A percentile compares a stretch with the other conserved stretches of the same genome.
phyloP scores from a whole-genome alignment of 2,888 invertebrate species.

The Agonopterix heracliana region DNA sequence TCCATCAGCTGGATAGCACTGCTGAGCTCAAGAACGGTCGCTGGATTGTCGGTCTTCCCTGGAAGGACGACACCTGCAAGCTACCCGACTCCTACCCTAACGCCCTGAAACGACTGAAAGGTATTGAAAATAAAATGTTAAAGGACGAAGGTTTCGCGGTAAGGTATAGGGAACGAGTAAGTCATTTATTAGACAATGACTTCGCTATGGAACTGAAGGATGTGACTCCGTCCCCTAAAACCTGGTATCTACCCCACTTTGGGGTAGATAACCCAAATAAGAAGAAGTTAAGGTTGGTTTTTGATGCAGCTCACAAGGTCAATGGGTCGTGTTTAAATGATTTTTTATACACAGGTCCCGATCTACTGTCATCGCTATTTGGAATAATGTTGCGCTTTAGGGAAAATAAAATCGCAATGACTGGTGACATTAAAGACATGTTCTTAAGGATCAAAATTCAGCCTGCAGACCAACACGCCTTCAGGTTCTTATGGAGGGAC shows the following conservation, averaged over 20 bases:
- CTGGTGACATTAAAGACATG: constrained; percentile 6
- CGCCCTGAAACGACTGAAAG: constrained; percentile 14
- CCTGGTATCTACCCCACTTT: constrained; percentile 24
- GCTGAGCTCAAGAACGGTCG: constrained; percentile 10
- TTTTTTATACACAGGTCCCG: constrained; percentile 14
- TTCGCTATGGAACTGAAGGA: constrained; percentile 13
- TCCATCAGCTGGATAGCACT: constrained; percentile 13
- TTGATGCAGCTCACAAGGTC: constrained; percentile 16
- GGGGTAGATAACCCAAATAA: constrained; percentile 22
- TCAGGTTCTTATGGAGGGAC: constrained; percentile 10
- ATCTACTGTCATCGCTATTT: constrained; percentile 14
- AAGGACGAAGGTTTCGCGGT: constrained; percentile 5
- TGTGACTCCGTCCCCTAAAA: not conserved
- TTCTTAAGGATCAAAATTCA: constrained; percentile 14
- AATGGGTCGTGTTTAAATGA: constrained; percentile 15
- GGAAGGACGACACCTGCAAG: constrained; percentile 12
- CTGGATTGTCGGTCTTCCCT: constrained; percentile 22
- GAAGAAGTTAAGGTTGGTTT: constrained; percentile 17
- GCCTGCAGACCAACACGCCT: constrained; percentile 10
- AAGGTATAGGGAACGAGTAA: constrained; percentile 16
- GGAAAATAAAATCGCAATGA: constrained; percentile 12
- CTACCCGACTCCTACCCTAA: constrained; percentile 16
- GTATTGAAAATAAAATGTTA: constrained; percentile 18
- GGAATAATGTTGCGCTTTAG: constrained; percentile 19
- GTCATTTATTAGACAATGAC: constrained; percentile 18